Base-by-base conservation (phyloP, 2,888 invertebrate genomes). In the Netelia virgata region DNA sequence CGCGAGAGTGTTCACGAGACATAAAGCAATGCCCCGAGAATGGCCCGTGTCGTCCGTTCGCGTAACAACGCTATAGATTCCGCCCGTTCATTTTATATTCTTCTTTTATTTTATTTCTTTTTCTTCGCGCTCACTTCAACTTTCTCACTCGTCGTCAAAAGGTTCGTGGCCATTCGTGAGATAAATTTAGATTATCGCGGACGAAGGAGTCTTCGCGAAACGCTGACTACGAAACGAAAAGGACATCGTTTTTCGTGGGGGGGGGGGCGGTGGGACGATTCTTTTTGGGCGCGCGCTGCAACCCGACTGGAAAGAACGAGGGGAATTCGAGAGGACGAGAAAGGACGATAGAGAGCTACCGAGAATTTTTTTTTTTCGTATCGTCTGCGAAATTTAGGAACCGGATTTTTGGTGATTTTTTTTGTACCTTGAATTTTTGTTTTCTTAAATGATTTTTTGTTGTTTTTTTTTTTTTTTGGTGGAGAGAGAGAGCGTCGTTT, bases 21-120 rank as follows among this genome's bases (percentile, higher is more conserved):
- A 76, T 73, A 80, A 76, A 80, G 72, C 72, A 81, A 55, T 70
- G 74, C 76, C 80, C 73, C 76, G 66, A 76, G 76, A 76, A 80
- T 84, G 76, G 76, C 59, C 66, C 83, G 53, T 57, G 76, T 68
- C 83, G 76, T 66, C 76, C 70, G 64, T 79, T 61, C 70, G 28
- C 10, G 64, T 57, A 57, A 74, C 73, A 53, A 68, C 43, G 18
- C 53, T 47, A 68, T 55, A 18, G 63, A 50, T 16, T 18, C 74
- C 20, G 36, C 11, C 70, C 53, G 53, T 36, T 36, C 36, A 36
- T 36, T 36, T 36, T 6, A 36, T 36, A 36, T 36, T 36, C 36
- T 36, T 6, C 36, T 36, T 36, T 36, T 36, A 36, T 36, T 36
- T 36, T 36, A n/a, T 74, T 64, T 55, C 6, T 20, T 77, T 16